Conservation (phyloP, 1,140 invertebrate species). For the Drosophila lacertosa region DNA sequence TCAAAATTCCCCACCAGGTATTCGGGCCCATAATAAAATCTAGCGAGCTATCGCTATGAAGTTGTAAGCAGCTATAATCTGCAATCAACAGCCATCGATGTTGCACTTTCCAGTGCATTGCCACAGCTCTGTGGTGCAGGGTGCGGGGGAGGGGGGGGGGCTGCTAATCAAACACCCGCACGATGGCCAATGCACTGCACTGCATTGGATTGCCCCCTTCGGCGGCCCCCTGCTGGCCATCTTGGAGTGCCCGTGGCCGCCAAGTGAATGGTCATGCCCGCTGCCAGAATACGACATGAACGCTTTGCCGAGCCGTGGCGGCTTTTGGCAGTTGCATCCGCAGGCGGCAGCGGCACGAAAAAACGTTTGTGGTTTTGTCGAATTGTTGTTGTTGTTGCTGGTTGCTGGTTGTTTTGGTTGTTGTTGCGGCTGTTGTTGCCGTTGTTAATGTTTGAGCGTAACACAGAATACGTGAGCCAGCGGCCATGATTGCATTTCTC, state of each 20-base stretch:
- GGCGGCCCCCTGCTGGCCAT: neutral
- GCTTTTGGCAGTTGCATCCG: conserved; percentile 29
- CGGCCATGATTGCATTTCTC: conserved; percentile 77
- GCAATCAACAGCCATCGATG: conserved; percentile 66
- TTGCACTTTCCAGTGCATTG: conserved; percentile 47
- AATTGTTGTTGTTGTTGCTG: conserved; percentile 44
- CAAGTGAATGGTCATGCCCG: conserved; percentile 69
- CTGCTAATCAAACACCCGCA: conserved; percentile 77
- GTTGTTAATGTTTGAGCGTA: conserved; percentile 80
- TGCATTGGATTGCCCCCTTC: conserved; percentile 1
- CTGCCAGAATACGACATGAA: conserved; percentile 54
- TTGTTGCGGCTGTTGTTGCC: conserved; percentile 48
- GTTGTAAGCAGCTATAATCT: conserved; percentile 71
- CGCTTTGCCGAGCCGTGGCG: conserved; percentile 29
- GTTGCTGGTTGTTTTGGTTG: conserved; percentile 34
- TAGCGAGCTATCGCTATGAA: conserved; percentile 54
- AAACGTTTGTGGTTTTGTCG: conserved; percentile 71
- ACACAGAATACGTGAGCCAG: conserved; percentile 81
- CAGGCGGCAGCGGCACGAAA: conserved; percentile 64
- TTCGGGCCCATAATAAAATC: conserved; percentile 20
- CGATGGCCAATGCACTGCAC: conserved; percentile 50
- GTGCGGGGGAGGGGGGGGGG: too few species aligned
- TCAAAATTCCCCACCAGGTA: neutral
- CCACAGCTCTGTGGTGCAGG: too few species aligned
- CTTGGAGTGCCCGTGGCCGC: neutral